A percentile compares a stretch with the other conserved stretches of the same genome.
Conservation (phyloP, 2,797 vertebrate species). For the Mus caroli region DNA sequence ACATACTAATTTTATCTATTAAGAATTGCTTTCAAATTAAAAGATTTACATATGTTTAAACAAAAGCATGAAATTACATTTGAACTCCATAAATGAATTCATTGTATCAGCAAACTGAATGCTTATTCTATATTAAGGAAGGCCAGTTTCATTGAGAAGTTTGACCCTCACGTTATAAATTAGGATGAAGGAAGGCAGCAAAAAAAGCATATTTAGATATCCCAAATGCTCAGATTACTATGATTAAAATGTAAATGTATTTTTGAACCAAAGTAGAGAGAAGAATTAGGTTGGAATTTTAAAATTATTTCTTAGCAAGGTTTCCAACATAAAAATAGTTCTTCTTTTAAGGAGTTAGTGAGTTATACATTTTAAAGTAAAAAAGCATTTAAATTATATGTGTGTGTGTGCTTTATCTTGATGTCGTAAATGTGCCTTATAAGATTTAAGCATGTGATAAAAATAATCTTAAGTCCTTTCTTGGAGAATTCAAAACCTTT, state of each 20-base stretch:
- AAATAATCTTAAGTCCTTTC: slow-evolving; percentile 49
- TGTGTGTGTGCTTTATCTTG: slow-evolving; percentile 59
- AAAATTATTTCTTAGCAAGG: slow-evolving; percentile 57
- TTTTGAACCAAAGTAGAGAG: slow-evolving; percentile 52
- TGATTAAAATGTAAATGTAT: slow-evolving; percentile 47
- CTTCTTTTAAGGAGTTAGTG: slow-evolving; percentile 44
- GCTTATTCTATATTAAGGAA: slow-evolving; percentile 69
- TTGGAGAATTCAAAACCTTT: slow-evolving; percentile 70
- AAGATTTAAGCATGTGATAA: slow-evolving; percentile 58
- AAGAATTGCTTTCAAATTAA: slow-evolving; percentile 82
- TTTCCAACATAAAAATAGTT: slow-evolving; percentile 49
- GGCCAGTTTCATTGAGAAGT: slow-evolving; percentile 63
- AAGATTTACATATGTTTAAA: slow-evolving; percentile 84
- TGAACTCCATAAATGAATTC: slow-evolving; percentile 74
- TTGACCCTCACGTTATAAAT: slow-evolving; percentile 68
- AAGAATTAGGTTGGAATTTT: slow-evolving; percentile 65
- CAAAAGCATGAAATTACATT: slow-evolving; percentile 78
- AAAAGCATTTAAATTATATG: neutral
- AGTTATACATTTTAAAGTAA: slow-evolving; percentile 38
- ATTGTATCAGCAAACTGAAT: slow-evolving; percentile 71
- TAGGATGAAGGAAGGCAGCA: slow-evolving; percentile 63
- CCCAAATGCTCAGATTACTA: slow-evolving; percentile 51
- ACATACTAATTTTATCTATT: slow-evolving; percentile 85
- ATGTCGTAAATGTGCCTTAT: slow-evolving; percentile 32
- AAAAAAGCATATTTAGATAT: slow-evolving; percentile 18